Percentiles rank a stretch among this genome's conserved stretches.
phyloP scores from a whole-genome alignment of 2,113 vertebrate species.

The Dermatemys mawii region DNA sequence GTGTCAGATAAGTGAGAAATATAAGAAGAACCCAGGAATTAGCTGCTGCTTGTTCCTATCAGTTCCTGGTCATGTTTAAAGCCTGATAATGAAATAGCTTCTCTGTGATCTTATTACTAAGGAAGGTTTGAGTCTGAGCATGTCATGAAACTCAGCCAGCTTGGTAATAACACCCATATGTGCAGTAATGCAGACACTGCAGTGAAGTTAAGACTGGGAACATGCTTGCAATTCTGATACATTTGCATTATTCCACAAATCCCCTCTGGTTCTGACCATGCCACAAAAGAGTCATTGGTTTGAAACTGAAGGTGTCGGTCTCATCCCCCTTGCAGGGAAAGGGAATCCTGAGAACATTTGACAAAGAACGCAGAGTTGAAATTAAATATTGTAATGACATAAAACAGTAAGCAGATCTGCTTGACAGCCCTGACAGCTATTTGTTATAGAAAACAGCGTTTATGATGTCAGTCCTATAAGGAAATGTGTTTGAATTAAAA shows the following conservation, averaged over 20 bases:
- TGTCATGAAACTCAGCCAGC: neutral
- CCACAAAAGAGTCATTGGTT: conserved; percentile 16
- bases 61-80: conserved; percentile 45
- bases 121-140: conserved; percentile 18
- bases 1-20: conserved; percentile 23
- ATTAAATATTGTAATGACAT: conserved; percentile 80
- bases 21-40: conserved; percentile 30
- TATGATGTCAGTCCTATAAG: conserved; percentile 77
- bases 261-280: conserved; percentile 24
- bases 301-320: conserved; percentile 7
- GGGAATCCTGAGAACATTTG: conserved; percentile 64
- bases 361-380: conserved; percentile 67
- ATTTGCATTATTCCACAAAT: neutral
- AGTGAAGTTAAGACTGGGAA: neutral
- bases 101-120: conserved; percentile 33
- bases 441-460: conserved; percentile 81
- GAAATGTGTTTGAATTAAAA: conserved; percentile 79
- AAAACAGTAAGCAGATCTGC: conserved; percentile 80
- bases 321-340: conserved; percentile 52
- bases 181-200: neutral
- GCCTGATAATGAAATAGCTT: conserved; percentile 37
- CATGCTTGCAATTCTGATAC: neutral
- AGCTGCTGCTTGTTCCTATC: conserved; percentile 30
- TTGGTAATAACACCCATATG: neutral
- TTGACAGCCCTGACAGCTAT: conserved; percentile 80